Base-by-base conservation (phyloP, 2,113 vertebrate species). In the Ploceus nigricollis region DNA sequence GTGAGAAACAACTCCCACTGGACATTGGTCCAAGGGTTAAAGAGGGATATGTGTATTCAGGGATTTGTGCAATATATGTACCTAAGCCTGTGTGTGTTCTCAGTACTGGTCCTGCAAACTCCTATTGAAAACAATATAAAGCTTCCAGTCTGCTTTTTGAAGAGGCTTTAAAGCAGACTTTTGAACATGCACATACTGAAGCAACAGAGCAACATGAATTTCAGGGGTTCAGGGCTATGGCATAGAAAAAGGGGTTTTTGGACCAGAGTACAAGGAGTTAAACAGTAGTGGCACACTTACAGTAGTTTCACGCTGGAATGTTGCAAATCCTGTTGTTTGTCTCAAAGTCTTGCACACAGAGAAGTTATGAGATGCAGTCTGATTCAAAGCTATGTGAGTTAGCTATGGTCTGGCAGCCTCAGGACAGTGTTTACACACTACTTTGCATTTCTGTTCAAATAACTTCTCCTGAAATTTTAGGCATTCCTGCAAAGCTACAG, bases 301-400 rank as follows among this genome's bases (percentile, higher is more conserved):
- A 78, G 24, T 31, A 33, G 39, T 47, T 87, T 88, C 58, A 54
- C 0, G 1, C 14, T 93, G 82, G 75, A 93, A 93, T 70, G 63
- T 42, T 54, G 63, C 58, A 94, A 80, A 80, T 80, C 44, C n/a
- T 76, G n/a, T 23, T 71, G 57, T 75, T 87, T 91, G 27, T 94
- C 47, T 76, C n/a, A 42, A 56, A 33, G n/a, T 78, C 53, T 60
- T 57, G 39, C 16, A 21, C 56, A 60, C 30, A 61, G 31, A 72
- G 57, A 51, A 57, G 22, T 56, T 60, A 45, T 0, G 28, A 86
- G 76, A 63, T 33, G 56, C 35, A 54, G n/a, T 18, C 44, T 69
- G 47, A 42, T 18, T 63, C 25, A 79, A 69, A 71, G 35, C 64
- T 54, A 6, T 23, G 37, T 10, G 60, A 51, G 21, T 14, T 56